Evolutionary conservation across 35 echinoderm and acorn worm genomes (phyloP).

Genomic region (Holothuria glaberrima): DNA sequence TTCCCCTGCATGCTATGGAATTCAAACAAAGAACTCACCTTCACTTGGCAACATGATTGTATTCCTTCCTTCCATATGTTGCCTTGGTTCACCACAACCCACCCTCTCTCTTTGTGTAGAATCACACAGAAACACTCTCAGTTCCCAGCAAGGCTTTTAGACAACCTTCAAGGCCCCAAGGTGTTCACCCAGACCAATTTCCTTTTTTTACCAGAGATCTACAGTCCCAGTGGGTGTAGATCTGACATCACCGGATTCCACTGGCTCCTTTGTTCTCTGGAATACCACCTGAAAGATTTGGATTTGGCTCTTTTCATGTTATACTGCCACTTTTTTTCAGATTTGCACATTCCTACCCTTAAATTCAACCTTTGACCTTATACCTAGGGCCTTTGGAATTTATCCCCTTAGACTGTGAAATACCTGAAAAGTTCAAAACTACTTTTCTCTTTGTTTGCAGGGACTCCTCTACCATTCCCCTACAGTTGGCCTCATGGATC

Average conservation of each 20-base stretch:
- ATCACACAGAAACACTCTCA: neutral
- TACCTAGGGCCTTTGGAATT: slow-evolving; percentile 50
- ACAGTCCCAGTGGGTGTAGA: slow-evolving; percentile 13
- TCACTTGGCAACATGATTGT: too few relatives aligned
- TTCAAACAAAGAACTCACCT: too few relatives aligned
- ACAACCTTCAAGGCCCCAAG: neutral
- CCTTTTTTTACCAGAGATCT: neutral
- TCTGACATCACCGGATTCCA: neutral
- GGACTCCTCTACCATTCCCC: neutral
- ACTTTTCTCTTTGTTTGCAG: slow-evolving; percentile 39
- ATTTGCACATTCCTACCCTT: too few relatives aligned
- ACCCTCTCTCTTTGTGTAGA: slow-evolving; percentile 6
- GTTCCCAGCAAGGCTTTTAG: too few relatives aligned
- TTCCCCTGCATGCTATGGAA: too few relatives aligned
- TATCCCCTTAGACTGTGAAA: slow-evolving; percentile 13
- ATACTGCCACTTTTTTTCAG: too few relatives aligned
- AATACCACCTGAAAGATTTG: slow-evolving; percentile 41
- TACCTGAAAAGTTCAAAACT: slow-evolving; percentile 49
- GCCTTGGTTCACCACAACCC: neutral
- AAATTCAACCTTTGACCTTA: slow-evolving; percentile 32
- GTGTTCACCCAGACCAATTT: slow-evolving; percentile 22
- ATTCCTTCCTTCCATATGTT: too few relatives aligned
- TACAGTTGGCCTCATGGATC: slow-evolving; percentile 18
- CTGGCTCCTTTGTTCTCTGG: slow-evolving; percentile 7
- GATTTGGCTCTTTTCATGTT: too few relatives aligned